Evolutionary conservation across 2,888 invertebrate genomes (phyloP).

Genomic region (Lordiphosa andalusiaca): DNA sequence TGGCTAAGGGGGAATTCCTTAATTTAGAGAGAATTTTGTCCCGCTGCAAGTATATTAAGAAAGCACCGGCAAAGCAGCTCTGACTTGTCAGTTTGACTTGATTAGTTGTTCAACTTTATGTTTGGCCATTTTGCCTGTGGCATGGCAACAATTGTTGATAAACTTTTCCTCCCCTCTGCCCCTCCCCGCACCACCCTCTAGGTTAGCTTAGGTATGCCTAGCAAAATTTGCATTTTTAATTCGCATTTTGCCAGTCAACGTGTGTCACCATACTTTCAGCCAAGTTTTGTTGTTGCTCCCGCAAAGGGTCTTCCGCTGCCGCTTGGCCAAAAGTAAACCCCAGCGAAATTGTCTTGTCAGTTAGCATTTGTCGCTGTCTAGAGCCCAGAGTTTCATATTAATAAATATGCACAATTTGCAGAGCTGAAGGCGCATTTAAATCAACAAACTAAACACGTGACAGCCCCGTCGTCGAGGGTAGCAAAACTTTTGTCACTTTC

Average conservation of each 20-base stretch:
- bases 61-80: no score
- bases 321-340: conserved; percentile 28
- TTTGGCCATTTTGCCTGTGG: conserved; percentile 12
- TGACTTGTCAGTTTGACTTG: conserved; percentile 33
- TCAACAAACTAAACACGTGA: conserved; percentile 47
- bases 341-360: conserved; percentile 74
- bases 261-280: conserved; percentile 54
- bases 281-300: conserved; percentile 39
- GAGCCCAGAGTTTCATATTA: conserved; percentile 59
- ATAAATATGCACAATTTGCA: conserved; percentile 68
- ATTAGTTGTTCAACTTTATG: conserved; percentile 37
- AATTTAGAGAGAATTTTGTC: conserved; percentile 13
- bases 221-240: conserved; percentile 71
- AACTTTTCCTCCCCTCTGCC: conserved; percentile 3
- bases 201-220: conserved; percentile 3
- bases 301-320: conserved; percentile 47
- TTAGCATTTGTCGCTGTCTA: conserved; percentile 71
- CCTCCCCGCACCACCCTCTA: neutral
- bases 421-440: conserved; percentile 72
- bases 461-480: conserved; percentile 2
- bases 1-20: neutral
- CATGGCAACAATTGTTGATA: conserved; percentile 15
- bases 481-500: conserved; percentile 67
- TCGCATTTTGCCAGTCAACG: conserved; percentile 60
- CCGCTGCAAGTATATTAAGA: neutral